Evolutionary conservation across 1,140 invertebrate genomes (phyloP).

Genomic region (Cataglyphis hispanica): DNA sequence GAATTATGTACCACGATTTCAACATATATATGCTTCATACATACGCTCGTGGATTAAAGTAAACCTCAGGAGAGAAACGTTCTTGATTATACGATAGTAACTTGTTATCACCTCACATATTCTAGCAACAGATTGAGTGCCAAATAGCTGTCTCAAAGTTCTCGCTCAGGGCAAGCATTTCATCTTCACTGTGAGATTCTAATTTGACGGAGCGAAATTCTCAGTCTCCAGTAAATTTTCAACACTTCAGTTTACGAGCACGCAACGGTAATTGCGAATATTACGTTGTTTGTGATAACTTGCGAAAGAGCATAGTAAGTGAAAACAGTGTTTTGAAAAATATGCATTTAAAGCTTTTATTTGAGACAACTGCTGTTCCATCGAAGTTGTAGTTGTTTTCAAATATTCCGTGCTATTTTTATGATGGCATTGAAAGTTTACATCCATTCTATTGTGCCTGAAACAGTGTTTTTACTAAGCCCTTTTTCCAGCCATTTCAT

Average conservation of each 20-base stretch:
- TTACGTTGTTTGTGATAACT: not conserved
- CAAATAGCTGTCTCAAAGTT: conserved; percentile 21
- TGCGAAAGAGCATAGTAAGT: not conserved
- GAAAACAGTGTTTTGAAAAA: not conserved
- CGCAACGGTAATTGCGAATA: not conserved
- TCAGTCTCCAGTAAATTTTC: not conserved
- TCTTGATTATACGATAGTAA: conserved; percentile 35
- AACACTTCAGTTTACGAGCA: not conserved
- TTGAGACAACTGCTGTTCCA: not conserved
- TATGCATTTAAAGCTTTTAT: not conserved
- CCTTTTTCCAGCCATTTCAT: not conserved
- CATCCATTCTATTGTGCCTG: not conserved
- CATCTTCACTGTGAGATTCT: not conserved
- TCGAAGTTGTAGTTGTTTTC: not conserved
- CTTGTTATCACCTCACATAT: not conserved
- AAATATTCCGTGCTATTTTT: not conserved
- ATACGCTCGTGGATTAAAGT: conserved; percentile 36
- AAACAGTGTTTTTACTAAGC: not conserved
- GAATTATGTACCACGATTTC: conserved; percentile 29
- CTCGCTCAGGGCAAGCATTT: not conserved
- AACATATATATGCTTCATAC: conserved; percentile 26
- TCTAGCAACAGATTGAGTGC: not conserved
- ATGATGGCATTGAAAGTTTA: not conserved
- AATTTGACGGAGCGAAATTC: not conserved
- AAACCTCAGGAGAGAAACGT: conserved; percentile 41